Base-by-base conservation (phyloP, 2,888 invertebrate genomes). In the Sturmia bella region DNA sequence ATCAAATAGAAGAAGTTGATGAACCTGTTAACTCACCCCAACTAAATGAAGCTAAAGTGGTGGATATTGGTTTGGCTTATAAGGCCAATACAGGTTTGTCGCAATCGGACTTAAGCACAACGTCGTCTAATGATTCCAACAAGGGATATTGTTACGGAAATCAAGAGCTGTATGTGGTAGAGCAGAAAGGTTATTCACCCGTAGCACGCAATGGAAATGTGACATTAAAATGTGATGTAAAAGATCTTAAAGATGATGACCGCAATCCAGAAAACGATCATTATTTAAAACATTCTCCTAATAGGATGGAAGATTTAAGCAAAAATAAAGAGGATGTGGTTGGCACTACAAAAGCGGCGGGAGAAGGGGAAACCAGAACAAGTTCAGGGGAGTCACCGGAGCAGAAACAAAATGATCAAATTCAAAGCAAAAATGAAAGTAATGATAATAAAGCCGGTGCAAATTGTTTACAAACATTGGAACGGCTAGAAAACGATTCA, bases 91-190 rank as follows among this genome's bases (percentile, higher is more conserved):
- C 96, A 0, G 97, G 97, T 0, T 92, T 97, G 2, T 95, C 96
- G 5, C 96, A 96, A 87, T 96, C 96, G 5, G 95, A 96, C 87
- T 92, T 95, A 0, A 95, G 95, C 87, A 93, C 95, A 87, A 87
- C 87, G 2, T 94, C 94, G 15, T 95, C 95, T 32, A 92, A 93
- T 57, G 94, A 94, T 13, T 94, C 94, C 73, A 95, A 95, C 88
- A 94, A 94, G 13, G 95, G 94, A 80, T 95, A 96, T 89, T 93
- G 94, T 56, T 96, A 96, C 88, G 95, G 96, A 72, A 96, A 95
- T 88, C 96, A 96, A 90, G 92, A 94, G 85, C 94, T 95, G 27
- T 96, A 96, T 87, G 95, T 95, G 73, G 93, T 94, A 85, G 95
- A 95, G 45, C 93, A 93, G 76, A 94, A 94, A 79, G 95, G 94